Evolutionary conservation across 2,113 vertebrate genomes (phyloP), one percentile per base, ranked within the genome.

Genomic region (Callionymus lyra): DNA sequence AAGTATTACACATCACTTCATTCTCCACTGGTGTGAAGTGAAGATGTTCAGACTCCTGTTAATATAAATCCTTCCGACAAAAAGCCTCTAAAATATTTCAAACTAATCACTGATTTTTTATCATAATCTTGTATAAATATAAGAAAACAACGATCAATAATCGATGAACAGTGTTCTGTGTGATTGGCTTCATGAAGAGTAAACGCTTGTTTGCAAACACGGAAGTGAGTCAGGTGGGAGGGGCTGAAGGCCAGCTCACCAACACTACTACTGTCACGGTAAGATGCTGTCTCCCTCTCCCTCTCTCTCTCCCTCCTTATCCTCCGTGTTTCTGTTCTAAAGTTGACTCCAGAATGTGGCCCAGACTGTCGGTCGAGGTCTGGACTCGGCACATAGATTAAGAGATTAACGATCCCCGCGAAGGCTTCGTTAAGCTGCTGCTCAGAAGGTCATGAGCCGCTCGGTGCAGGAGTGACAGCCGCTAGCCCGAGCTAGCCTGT

Each of bases 211-310:
- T 56, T 41, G 38, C 5, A 58, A 75, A 82, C 53, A 59, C 78
- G 84, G 85, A 85, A 85, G 82, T 84, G 54, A 47, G 54, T 44
- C 31, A 31, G 68, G 79, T 68, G 76, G 82, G 81, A 74, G 82
- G 77, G 52, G 70, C 61, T 64, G 44, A 63, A 75, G 79, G 78
- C 76, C 80, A 72, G n/a, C 10, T 6, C 9, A 45, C 4, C 21
- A 4, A 27, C 6, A 36, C 63, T 38, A 45, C 68, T 62, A 37
- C 63, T 73, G 60, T 53, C 48, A 66, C 67, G 79, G 77, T 82
- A 76, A 82, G 80, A 44, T 52, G 45, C 35, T 49, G 53, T 32
- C 53, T 47, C 6, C 10, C 31, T 14, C 49, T 70, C 59, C n/a
- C n/a, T n/a, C n/a, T n/a, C n/a, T n/a, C n/a, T n/a, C n/a, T 50